Evolutionary conservation across 2,113 vertebrate genomes (phyloP), one percentile per base, ranked within the genome.

Genomic region (Melanostigma gelatinosum): DNA sequence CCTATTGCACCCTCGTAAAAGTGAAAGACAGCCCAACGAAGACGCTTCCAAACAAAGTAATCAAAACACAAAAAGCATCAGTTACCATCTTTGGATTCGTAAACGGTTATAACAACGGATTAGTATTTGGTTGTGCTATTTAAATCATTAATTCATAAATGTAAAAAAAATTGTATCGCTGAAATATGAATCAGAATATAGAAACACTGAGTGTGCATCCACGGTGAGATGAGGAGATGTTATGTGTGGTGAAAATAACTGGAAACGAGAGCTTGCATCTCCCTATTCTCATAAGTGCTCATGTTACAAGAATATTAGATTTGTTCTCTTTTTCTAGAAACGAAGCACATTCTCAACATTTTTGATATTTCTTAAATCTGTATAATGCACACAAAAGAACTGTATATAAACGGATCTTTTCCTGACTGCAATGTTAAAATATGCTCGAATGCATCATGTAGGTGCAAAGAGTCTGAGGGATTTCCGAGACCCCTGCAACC

Each of bases 111-210:
- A 24, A 24, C 1, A 24, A 24, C 24, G 24, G 24, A 24, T 24
- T 24, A 24, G 24, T 24, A 24, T 24, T 24, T 10, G 1, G 4
- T 73, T 63, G 20, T 54, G 44, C 57, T 24, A 15, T 42, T 71
- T 54, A 55, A 44, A 54, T 42, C 50, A 18, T 1, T 9, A 18
- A 12, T 22, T 54, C 46, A 15, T 1, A 64, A 52, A 73, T 79
- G 44, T 36, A 12, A 62, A 70, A n/a, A n/a, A n/a, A n/a, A n/a
- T n/a, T n/a, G n/a, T 52, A 29, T 55, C 50, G 8, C 75, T 84
- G 66, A 83, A 78, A 76, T 79, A 76, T 85, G 55, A 10, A 88
- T 69, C 67, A 46, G 63, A 48, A 57, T 62, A 42, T 16, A 69
- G 65, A 67, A 66, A 66, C 52, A 50, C 24, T 55, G 65, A 76